phyloP scores from a whole-genome alignment of 2,797 vertebrate species.

The Neoniphon sammara region DNA sequence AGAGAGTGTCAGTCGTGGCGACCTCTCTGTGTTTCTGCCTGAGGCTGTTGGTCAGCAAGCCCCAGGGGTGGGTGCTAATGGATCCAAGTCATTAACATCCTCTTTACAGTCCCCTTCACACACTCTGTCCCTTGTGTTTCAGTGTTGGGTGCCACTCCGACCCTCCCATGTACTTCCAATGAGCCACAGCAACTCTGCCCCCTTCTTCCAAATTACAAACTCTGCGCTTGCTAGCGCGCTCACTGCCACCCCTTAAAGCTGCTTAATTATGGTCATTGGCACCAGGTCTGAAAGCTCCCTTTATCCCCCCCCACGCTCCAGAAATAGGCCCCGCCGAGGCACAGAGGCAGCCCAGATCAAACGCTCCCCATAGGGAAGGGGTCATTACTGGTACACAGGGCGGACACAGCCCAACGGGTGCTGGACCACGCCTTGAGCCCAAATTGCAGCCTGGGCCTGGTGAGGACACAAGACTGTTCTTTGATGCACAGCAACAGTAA shows the following conservation, averaged over 20 bases:
- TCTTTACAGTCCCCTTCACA: conserved; percentile 78
- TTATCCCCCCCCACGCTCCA: conserved; percentile 83
- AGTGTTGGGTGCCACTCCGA: conserved; percentile 67
- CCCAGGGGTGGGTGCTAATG: conserved; percentile 75
- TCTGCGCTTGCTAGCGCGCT: conserved; percentile 71
- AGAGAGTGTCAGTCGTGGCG: conserved; percentile 52
- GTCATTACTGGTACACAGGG: conserved; percentile 84
- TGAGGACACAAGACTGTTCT: conserved; percentile 81
- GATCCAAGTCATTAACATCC: conserved; percentile 78
- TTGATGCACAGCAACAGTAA: conserved; percentile 76
- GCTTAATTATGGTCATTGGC: conserved; percentile 86
- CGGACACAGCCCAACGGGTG: conserved; percentile 82
- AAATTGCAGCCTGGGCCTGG: conserved; percentile 79
- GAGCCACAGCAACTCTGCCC: conserved; percentile 71
- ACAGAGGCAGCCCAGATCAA: conserved; percentile 87
- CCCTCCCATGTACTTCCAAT: conserved; percentile 74
- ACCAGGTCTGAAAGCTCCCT: conserved; percentile 84
- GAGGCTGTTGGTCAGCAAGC: conserved; percentile 46
- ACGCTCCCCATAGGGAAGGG: conserved; percentile 83
- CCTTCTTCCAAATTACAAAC: conserved; percentile 80
- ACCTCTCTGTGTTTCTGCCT: conserved; percentile 47
- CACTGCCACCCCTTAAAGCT: conserved; percentile 83
- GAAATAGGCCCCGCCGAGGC: conserved; percentile 83
- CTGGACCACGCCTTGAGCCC: conserved; percentile 81
- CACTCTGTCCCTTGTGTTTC: conserved; percentile 76